Conservation (phyloP, 2,888 invertebrate genomes). For the Cistogaster globosa region DNA sequence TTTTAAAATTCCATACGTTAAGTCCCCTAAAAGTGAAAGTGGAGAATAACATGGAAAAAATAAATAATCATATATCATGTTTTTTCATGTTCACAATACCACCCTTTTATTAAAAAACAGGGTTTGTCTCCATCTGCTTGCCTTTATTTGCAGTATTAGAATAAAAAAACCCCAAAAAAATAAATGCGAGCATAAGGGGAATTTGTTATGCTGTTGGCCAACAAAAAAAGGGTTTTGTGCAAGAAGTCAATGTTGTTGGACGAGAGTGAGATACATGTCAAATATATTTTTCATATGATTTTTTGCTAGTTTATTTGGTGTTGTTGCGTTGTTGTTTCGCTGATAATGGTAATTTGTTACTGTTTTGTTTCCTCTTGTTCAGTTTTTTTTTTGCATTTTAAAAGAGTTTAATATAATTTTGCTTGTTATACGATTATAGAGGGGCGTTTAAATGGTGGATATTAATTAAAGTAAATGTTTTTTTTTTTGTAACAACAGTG, state of each 20-base stretch:
- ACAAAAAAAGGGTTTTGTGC: constrained; percentile 1
- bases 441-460: constrained; percentile 64
- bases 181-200: constrained; percentile 2
- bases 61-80: constrained; percentile 71
- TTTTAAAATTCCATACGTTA: constrained; percentile 60
- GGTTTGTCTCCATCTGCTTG: constrained; percentile 49
- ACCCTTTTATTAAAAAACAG: constrained; percentile 40
- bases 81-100: constrained; percentile 61
- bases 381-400: constrained; percentile 32
- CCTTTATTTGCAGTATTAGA: constrained; percentile 54
- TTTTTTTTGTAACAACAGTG: constrained; percentile 35
- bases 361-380: constrained; percentile 24
- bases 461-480: constrained; percentile 60
- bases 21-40: constrained; percentile 59
- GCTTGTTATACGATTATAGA: constrained; percentile 32
- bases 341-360: constrained; percentile 68
- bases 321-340: constrained; percentile 41
- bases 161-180: constrained; percentile 51
- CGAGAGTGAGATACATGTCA: constrained; percentile 64
- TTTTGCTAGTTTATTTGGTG: constrained; percentile 56
- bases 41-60: constrained; percentile 39
- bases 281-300: constrained; percentile 48
- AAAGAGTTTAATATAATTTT: constrained; percentile 34
- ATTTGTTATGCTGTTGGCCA: constrained; percentile 18
- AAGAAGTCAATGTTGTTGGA: constrained; percentile 13